Evolutionary conservation across 2,888 invertebrate genomes (phyloP).

Genomic region (Xylota sylvarum): DNA sequence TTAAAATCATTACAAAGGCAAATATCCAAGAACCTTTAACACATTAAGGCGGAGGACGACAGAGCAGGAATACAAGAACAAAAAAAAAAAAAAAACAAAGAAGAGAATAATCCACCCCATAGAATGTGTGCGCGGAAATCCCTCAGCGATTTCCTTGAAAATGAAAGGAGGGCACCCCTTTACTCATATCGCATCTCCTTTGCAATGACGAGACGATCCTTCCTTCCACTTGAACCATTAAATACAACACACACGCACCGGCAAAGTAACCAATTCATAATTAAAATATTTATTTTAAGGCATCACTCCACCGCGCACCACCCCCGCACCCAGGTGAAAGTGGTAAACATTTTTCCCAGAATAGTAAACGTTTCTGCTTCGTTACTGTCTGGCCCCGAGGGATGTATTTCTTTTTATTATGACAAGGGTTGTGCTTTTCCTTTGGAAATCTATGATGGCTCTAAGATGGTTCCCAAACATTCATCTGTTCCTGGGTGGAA

Average conservation of each 20-base stretch:
- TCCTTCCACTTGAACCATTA: constrained; percentile 36
- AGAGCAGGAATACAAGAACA: not conserved
- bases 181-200: not conserved
- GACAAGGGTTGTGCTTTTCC: constrained; percentile 36
- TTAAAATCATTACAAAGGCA: constrained; percentile 57
- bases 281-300: constrained; percentile 65
- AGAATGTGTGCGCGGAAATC: constrained; percentile 8
- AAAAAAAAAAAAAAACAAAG: not conserved
- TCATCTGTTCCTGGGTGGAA: not conserved
- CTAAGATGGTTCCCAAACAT: constrained; percentile 11
- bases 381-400: constrained; percentile 19
- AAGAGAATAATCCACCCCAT: not conserved
- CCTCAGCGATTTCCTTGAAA: constrained; percentile 22
- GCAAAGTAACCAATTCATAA: constrained; percentile 62
- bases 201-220: constrained; percentile 33
- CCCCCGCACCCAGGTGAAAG: constrained; percentile 12
- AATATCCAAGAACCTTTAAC: constrained; percentile 51
- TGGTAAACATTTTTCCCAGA: constrained; percentile 16
- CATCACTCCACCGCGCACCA: not conserved
- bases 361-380: constrained; percentile 29
- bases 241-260: constrained; percentile 39
- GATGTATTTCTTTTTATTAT: constrained; percentile 54
- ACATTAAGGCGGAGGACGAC: constrained; percentile 29
- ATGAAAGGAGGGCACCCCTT: not conserved
- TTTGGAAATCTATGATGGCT: constrained; percentile 30